Base-by-base conservation (phyloP, 2,113 vertebrate species). In the Phyllostomus discolor region DNA sequence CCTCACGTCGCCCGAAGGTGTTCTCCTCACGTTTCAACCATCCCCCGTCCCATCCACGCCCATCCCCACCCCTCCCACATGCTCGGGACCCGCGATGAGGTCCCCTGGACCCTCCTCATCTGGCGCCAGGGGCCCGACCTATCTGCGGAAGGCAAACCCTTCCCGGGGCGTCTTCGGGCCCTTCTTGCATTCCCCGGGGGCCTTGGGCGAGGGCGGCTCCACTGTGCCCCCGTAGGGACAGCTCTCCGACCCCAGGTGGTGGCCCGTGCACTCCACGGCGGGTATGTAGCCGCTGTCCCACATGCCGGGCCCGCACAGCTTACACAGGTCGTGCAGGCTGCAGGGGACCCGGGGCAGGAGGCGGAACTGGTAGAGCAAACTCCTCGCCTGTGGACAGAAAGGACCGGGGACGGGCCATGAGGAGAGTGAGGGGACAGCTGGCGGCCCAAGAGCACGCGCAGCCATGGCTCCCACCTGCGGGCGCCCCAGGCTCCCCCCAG, bases 281-380 rank as follows among this genome's bases (percentile, higher is more conserved):
- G 99, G 99, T 97, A 99, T 99, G 98, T 98, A 99, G 95, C 99
- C 99, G 0, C 99, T 99, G 98, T 99, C 99, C 99, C 99, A 99
- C 99, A 99, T 99, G 43, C 99, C 99, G 0, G 99, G 99, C 46
- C 99, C 99, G 6, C 99, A 99, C 80, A 99, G 98, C 98, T 99
- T 99, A 96, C 99, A 99, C 84, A 99, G 98, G 97, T 99, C 99
- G 0, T 99, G 99, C 7, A 99, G 99, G 97, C 99, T 99, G 98
- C 99, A 99, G 11, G 99, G 99, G 96, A 99, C 99, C 95, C 99
- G 98, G 76, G 99, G 99, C 19, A 99, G 92, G 69, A 99, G 99
- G 96, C 99, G 99, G 98, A 99, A 99, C 98, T 99, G 99, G 98
- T 99, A 99, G 88, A 99, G 99, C 95, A 99, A 98, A 91, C 99